phyloP scores from a whole-genome alignment of 1,140 invertebrate genomes.

The Eurosta solidaginis region DNA sequence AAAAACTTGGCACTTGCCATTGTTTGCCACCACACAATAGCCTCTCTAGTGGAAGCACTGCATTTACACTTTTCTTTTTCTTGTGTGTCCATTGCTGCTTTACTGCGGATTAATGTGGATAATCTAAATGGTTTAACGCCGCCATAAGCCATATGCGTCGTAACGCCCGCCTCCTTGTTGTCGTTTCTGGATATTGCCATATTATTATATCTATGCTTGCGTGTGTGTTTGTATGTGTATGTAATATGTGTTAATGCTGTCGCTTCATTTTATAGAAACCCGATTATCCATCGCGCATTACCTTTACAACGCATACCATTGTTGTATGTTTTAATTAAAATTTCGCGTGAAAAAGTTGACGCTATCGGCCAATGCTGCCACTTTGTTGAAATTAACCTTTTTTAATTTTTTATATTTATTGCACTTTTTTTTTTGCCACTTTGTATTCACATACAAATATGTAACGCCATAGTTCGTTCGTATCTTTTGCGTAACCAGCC shows the following conservation, averaged over 20 bases:
- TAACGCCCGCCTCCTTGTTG: slow-evolving; percentile 25
- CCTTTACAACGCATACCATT: not conserved
- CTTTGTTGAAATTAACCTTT: not conserved
- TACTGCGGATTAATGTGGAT: slow-evolving; percentile 4
- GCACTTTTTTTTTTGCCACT: not conserved
- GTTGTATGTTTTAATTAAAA: slow-evolving; percentile 27
- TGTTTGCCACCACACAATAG: not conserved
- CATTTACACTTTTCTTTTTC: not conserved
- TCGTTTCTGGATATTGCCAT: not conserved
- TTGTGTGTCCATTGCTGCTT: not conserved
- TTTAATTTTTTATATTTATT: not conserved
- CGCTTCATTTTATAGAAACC: not conserved
- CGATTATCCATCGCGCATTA: not conserved
- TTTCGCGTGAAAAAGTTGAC: not conserved
- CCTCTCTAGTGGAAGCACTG: not conserved
- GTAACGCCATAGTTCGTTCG: not conserved
- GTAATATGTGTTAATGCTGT: not conserved
- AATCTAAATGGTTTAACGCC: slow-evolving; percentile 28
- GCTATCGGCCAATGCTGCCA: slow-evolving; percentile 17
- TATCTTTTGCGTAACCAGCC: slow-evolving; percentile 15
- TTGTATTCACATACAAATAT: not conserved
- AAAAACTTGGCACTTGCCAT: not conserved
- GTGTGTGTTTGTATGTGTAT: not conserved
- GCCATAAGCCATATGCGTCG: slow-evolving; percentile 16
- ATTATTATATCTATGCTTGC: not conserved